Conservation (phyloP, 37 sponge, comb jelly and placozoan species). For the Axinella damicornis region DNA sequence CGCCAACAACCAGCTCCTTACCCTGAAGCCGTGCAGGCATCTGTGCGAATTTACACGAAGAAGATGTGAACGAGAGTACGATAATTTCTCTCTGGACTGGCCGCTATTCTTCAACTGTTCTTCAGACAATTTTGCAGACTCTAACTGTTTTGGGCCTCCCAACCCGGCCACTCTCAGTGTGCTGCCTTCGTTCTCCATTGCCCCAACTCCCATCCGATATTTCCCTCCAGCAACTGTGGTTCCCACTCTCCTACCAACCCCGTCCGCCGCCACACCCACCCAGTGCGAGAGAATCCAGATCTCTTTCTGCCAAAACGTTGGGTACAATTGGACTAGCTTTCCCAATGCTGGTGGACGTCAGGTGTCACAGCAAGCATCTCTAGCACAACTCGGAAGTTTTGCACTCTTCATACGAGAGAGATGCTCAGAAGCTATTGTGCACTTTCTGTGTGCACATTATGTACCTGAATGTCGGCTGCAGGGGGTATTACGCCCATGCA, state of each 20-base stretch:
- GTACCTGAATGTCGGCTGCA: slow-evolving; percentile 6
- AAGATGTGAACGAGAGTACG: neutral
- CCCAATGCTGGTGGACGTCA: slow-evolving; percentile 21
- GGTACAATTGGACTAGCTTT: neutral
- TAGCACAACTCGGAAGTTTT: too few species aligned
- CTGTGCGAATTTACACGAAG: slow-evolving; percentile 11
- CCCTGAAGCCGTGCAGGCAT: slow-evolving; percentile 1
- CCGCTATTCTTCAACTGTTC: slow-evolving; percentile 37
- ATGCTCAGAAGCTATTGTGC: slow-evolving; percentile 14
- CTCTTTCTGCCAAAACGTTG: neutral
- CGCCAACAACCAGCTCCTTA: neutral
- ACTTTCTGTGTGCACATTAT: slow-evolving; percentile 36
- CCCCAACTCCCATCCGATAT: too few species aligned
- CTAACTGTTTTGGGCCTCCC: slow-evolving; percentile 22
- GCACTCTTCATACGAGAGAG: neutral
- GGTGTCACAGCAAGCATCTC: neutral
- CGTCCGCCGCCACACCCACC: neutral
- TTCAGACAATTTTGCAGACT: neutral
- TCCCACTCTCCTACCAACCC: neutral
- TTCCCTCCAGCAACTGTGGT: neutral
- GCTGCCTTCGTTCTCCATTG: too few species aligned
- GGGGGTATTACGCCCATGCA: slow-evolving; percentile 11
- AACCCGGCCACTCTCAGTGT: too few species aligned
- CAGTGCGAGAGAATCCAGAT: neutral
- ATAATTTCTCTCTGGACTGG: neutral